A percentile compares a stretch with the other conserved stretches of the same genome.
Conservation (phyloP, 2,888 invertebrate species). For the Polylopha cassiicola region DNA sequence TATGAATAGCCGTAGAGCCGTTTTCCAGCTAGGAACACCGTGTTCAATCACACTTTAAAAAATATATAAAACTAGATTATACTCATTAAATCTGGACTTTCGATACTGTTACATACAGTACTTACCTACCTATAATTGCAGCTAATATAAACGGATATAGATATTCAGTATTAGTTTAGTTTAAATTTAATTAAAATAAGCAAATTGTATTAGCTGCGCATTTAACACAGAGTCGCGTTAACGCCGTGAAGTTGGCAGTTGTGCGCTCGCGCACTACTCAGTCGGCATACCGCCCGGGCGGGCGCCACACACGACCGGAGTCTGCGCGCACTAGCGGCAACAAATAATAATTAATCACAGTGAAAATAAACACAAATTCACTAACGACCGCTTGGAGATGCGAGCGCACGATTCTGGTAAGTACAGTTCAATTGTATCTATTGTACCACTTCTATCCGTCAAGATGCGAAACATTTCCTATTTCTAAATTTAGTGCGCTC, state of each 20-base stretch:
- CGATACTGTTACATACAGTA: too few species aligned
- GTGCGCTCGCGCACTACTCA: constrained; percentile 48
- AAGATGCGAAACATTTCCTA: constrained; percentile 22
- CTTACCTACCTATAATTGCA: too few species aligned
- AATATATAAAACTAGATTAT: not conserved
- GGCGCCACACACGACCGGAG: constrained; percentile 76
- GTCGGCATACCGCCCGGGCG: constrained; percentile 77
- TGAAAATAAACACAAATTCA: constrained; percentile 64
- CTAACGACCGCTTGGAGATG: constrained; percentile 50
- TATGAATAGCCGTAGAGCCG: constrained; percentile 36
- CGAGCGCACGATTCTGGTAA: constrained; percentile 74
- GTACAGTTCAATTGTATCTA: constrained; percentile 30
- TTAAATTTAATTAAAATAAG: too few species aligned
- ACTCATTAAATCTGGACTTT: not conserved
- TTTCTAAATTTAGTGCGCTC: constrained; percentile 52
- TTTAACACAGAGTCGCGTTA: too few species aligned
- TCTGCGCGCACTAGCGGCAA: constrained; percentile 65
- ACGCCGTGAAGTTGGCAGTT: constrained; percentile 15
- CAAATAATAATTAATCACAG: constrained; percentile 59
- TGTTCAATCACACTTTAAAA: constrained; percentile 15
- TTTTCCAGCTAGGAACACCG: constrained; percentile 35
- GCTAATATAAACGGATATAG: too few species aligned
- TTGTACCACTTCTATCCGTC: constrained; percentile 21
- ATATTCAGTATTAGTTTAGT: too few species aligned
- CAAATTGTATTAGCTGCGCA: too few species aligned